Evolutionary conservation across 2,113 vertebrate genomes (phyloP), one percentile per base, ranked within the genome.

Genomic region (Brachyistius frenatus): DNA sequence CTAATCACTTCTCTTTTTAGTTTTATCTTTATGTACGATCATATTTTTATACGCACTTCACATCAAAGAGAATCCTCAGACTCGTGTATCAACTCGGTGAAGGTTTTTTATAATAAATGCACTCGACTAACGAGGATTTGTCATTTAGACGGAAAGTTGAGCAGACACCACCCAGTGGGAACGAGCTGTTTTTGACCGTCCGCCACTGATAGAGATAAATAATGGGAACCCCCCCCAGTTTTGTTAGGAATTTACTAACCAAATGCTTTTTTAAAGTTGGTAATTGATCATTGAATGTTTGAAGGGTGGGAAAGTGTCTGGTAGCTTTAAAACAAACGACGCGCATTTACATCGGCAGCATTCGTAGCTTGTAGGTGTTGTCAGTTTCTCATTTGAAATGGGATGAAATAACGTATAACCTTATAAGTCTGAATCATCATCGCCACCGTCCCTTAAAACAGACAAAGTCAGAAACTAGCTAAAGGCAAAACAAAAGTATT

Each of bases 21-120:
- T 11, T 44, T 73, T 33, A 78, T 78, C 52, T 73, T 71, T 69
- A 82, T 76, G 3, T 55, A 46, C 47, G 58, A 54, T 68, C 39
- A 49, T 80, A 67, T 82, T 81, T 61, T 64, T 15, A 30, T 57
- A 47, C 84, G 31, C n/a, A 37, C 41, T 53, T 66, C 31, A 69
- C 58, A 87, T 85, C 57, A 80, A 80, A 76, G 57, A 31, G 1
- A n/a, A 36, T 58, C 15, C 32, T 65, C 44, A 67, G 56, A 70
- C 69, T 54, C 76, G 50, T 87, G 31, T 6, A 60, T 89, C 66
- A 78, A 41, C 61, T 41, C 11, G 35, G 8, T 55, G 46, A 56
- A 35, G 31, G 13, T 57, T 77, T 58, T 44, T 44, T 44, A 44
- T 11, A 60, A 66, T 60, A 61, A 65, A 78, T 66, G 65, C 66